Base-by-base conservation (phyloP, 2,113 vertebrate species). In the Ciconia stormi region DNA sequence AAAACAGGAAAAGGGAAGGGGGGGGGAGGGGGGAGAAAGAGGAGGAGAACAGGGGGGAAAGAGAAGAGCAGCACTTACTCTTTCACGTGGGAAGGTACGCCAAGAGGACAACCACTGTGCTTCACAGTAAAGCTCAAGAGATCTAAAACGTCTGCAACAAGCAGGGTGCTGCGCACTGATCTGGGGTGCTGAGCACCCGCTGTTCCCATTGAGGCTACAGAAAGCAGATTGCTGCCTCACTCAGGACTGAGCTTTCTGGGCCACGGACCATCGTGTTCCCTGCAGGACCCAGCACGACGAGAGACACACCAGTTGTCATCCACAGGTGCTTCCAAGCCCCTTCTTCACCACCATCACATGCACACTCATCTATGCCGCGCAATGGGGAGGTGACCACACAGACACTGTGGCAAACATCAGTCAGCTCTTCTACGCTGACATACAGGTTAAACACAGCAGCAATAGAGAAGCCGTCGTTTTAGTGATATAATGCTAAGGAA, bases 261-360 rank as follows among this genome's bases (percentile, higher is more conserved):
- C 15, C 52, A 79, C 16, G 20, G 61, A n/a, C 29, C 21, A 27
- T 7, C 0, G 0, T 4, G 0, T 6, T 67, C 25, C n/a, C 59
- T 63, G 53, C 32, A 44, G 56, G 38, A 65, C 4, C 26, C 58
- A 85, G 55, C 16, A 46, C 1, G 2, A 62, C 1, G 2, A 38
- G 32, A 46, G 19, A 10, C 2, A 9, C n/a, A 47, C 21, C 7
- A 36, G 30, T 0, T 67, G n/a, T 18, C 13, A 7, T 15, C 47
- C 32, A 78, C 38, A 32, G 29, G 11, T 18, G 26, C 36, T 67
- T 38, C 83, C 46, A 61, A 81, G 25, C 34, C 77, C 12, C 55
- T 66, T 53, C 7, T 3, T 87, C 55, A 53, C 40, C 63, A 56
- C 22, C 49, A 55, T 0, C n/a, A 32, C 27, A 5, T 6, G 40